Evolutionary conservation across 2,888 invertebrate species (phyloP).

Genomic region (Noctua janthe): DNA sequence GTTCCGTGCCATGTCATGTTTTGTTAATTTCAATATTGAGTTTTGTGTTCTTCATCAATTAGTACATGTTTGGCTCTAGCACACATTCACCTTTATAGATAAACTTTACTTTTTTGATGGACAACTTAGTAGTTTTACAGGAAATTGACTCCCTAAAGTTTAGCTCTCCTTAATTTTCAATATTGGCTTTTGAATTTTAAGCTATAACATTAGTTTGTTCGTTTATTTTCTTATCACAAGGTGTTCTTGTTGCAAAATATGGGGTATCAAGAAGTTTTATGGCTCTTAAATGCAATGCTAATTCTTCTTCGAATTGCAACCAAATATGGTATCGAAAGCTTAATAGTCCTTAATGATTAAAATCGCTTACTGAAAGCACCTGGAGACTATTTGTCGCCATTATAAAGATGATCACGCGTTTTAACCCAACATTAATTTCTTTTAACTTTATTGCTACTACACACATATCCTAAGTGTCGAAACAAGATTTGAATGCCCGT

Average conservation of each 20-base stretch:
- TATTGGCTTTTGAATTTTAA: neutral
- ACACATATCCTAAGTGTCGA: constrained; percentile 34
- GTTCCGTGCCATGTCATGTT: neutral
- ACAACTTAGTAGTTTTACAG: neutral
- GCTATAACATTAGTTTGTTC: neutral
- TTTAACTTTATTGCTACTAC: constrained; percentile 30
- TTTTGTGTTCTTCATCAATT: constrained; percentile 29
- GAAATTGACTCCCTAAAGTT: neutral
- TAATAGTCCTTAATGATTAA: constrained; percentile 24
- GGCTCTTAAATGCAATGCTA: neutral
- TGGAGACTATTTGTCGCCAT: constrained; percentile 4
- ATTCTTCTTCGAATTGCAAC: neutral
- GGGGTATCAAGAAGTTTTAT: neutral
- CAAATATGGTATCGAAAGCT: neutral
- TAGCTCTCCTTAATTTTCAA: neutral
- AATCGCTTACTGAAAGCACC: constrained; percentile 4
- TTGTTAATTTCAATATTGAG: constrained; percentile 18
- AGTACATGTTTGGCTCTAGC: constrained; percentile 29
- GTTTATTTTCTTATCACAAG: neutral
- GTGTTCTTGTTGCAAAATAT: neutral
- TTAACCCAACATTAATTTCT: constrained; percentile 8
- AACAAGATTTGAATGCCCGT: constrained; percentile 48
- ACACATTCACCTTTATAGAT: constrained; percentile 3
- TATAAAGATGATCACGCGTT: neutral
- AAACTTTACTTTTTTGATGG: neutral